phyloP scores from a whole-genome alignment of 1,140 invertebrate species.

The Zaprionus capensis region DNA sequence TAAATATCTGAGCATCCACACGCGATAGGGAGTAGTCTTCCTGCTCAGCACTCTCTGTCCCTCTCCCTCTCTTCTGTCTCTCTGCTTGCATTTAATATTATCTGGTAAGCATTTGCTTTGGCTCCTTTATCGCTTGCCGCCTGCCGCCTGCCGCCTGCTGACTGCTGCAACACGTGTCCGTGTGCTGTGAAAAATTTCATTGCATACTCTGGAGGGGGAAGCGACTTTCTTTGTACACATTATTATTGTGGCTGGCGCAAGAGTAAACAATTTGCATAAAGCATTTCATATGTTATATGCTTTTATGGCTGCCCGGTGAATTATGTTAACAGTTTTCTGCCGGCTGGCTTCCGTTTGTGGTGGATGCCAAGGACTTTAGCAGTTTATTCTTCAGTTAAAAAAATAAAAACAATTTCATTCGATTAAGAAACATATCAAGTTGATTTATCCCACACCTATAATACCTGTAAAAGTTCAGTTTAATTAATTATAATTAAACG shows the following conservation, averaged over 20 bases:
- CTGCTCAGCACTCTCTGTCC: neutral
- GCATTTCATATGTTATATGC: slow-evolving; percentile 58
- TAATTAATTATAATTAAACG: neutral
- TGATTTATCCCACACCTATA: neutral
- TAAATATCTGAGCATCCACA: slow-evolving; percentile 55
- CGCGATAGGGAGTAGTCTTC: slow-evolving; percentile 10
- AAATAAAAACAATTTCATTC: neutral
- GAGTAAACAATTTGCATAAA: slow-evolving; percentile 75
- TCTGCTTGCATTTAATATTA: slow-evolving; percentile 59
- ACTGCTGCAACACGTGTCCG: slow-evolving; percentile 37
- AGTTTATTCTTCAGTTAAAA: neutral
- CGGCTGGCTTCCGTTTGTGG: slow-evolving; percentile 6
- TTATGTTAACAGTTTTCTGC: slow-evolving; percentile 51
- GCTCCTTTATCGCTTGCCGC: slow-evolving; percentile 15
- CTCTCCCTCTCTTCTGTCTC: neutral
- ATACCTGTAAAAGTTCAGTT: neutral
- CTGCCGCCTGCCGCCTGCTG: slow-evolving; percentile 12
- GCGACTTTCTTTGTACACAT: slow-evolving; percentile 17
- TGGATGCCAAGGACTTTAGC: neutral
- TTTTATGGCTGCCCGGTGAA: slow-evolving; percentile 44
- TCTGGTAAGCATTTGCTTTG: slow-evolving; percentile 57
- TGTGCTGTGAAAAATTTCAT: slow-evolving; percentile 54
- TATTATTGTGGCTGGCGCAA: slow-evolving; percentile 28
- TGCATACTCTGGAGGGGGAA: slow-evolving; percentile 48
- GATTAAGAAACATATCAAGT: neutral